Evolutionary conservation across 2,888 invertebrate species (phyloP).

Genomic region (Tortrix viridana): DNA sequence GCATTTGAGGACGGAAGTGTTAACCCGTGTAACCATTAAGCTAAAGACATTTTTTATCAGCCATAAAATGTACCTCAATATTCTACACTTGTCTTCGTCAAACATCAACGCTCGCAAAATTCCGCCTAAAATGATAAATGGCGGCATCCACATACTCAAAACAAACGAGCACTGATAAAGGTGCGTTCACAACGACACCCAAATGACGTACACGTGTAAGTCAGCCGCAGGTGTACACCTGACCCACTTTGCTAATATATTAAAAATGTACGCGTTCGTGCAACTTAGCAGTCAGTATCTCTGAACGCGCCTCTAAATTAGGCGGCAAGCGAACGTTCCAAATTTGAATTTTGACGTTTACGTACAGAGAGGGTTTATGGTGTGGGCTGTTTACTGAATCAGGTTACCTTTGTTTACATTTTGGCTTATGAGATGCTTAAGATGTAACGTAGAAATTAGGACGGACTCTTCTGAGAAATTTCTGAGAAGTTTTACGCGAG

Average conservation of each 20-base stretch:
- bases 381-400: conserved; percentile 22
- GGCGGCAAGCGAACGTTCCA: conserved; percentile 39
- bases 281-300: conserved; percentile 29
- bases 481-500: too few relatives aligned
- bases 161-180: conserved; percentile 28
- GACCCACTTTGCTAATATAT: conserved; percentile 52
- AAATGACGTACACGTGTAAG: conserved; percentile 29
- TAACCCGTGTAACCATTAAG: too few relatives aligned
- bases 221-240: conserved; percentile 56
- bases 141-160: conserved; percentile 28
- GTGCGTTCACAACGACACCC: conserved; percentile 27
- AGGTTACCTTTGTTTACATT: conserved; percentile 30
- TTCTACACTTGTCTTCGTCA: not conserved
- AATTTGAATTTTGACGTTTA: conserved; percentile 37
- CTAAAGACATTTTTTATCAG: too few relatives aligned
- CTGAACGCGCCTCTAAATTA: conserved; percentile 38
- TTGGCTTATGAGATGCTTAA: conserved; percentile 16
- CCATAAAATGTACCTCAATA: too few relatives aligned
- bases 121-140: conserved; percentile 27
- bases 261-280: conserved; percentile 45
- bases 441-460: conserved; percentile 2
- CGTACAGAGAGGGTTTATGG: conserved; percentile 29
- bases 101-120: conserved; percentile 14
- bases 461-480: too few relatives aligned
- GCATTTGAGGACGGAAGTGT: too few relatives aligned